Evolutionary conservation across 2,113 vertebrate species (phyloP).

Genomic region (Istiophorus platypterus): DNA sequence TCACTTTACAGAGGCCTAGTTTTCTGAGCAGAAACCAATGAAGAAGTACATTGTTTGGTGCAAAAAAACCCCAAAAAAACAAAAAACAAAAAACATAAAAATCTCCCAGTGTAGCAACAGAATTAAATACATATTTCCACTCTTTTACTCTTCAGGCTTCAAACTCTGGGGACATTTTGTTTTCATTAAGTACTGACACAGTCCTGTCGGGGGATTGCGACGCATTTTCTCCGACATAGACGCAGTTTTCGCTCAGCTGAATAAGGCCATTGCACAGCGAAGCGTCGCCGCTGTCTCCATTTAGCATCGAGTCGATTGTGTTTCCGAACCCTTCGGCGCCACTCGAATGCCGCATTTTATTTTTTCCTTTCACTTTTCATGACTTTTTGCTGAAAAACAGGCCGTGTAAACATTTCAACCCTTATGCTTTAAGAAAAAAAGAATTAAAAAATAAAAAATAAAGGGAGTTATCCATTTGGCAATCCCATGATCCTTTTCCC

Average conservation of each 20-base stretch:
- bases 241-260: slow-evolving; percentile 6
- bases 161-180: slow-evolving; percentile 17
- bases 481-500: slow-evolving; percentile 60
- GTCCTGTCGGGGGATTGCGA: slow-evolving; percentile 15
- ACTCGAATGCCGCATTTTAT: slow-evolving; percentile 11
- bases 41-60: slow-evolving; percentile 13
- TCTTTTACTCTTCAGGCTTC: slow-evolving; percentile 50
- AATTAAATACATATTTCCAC: slow-evolving; percentile 36
- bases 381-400: slow-evolving; percentile 46
- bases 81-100: not conserved
- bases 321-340: slow-evolving; percentile 50
- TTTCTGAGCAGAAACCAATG: slow-evolving; percentile 1
- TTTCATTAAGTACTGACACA: slow-evolving; percentile 35
- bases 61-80: too few species aligned
- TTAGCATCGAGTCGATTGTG: slow-evolving; percentile 66
- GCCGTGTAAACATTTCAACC: slow-evolving; percentile 65
- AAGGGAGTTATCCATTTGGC: slow-evolving; percentile 36
- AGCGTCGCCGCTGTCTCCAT: slow-evolving; percentile 37
- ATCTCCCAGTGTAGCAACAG: slow-evolving; percentile 20
- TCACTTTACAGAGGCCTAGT: slow-evolving; percentile 49
- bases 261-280: slow-evolving; percentile 59
- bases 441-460: too few species aligned
- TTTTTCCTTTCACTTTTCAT: slow-evolving; percentile 62
- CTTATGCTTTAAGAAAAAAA: not conserved
- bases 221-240: not conserved